A percentile compares a stretch with the other conserved stretches of the same genome.
phyloP scores from a whole-genome alignment of 2,888 invertebrate genomes.

The Cloeon dipterum region DNA sequence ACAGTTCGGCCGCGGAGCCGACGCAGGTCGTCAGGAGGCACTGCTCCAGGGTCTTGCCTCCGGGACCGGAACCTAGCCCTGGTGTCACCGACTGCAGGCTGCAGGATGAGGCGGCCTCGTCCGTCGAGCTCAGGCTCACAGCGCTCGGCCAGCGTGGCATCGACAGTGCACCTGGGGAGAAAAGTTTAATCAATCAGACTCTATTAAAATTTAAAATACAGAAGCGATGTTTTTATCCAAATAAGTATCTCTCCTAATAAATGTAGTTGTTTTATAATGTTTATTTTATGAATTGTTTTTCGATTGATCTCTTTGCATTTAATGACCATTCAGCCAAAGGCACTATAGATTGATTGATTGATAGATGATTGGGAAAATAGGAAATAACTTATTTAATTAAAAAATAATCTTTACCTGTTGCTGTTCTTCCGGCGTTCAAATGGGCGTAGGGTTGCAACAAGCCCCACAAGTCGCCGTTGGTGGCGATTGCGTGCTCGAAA shows the following conservation, averaged over 20 bases:
- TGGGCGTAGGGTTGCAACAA: slow-evolving; percentile 77
- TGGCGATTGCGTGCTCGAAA: slow-evolving; percentile 64
- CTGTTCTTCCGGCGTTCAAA: slow-evolving; percentile 67
- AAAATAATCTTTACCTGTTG: slow-evolving; percentile 35
- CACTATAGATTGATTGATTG: too few relatives aligned
- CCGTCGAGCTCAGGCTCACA: slow-evolving; percentile 35
- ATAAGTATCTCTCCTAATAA: too few relatives aligned
- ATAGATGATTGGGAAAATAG: too few relatives aligned
- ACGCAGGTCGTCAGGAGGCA: slow-evolving; percentile 70
- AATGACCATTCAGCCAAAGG: too few relatives aligned
- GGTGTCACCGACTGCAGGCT: slow-evolving; percentile 17
- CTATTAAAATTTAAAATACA: background rate
- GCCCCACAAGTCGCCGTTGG: slow-evolving; percentile 75
- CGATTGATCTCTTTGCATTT: too few relatives aligned
- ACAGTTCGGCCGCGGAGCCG: slow-evolving; percentile 55
- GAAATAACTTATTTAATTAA: too few relatives aligned
- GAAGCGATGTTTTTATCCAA: background rate
- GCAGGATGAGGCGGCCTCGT: slow-evolving; percentile 22
- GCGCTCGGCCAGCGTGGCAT: slow-evolving; percentile 53
- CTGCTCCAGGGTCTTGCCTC: slow-evolving; percentile 29
- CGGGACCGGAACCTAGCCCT: slow-evolving; percentile 12
- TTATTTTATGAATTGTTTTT: too few relatives aligned
- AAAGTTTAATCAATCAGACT: background rate
- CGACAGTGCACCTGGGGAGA: slow-evolving; percentile 43
- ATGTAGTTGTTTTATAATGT: too few relatives aligned